Evolutionary conservation across 2,113 vertebrate genomes (phyloP).

Genomic region (Hippocampus barbouri): DNA sequence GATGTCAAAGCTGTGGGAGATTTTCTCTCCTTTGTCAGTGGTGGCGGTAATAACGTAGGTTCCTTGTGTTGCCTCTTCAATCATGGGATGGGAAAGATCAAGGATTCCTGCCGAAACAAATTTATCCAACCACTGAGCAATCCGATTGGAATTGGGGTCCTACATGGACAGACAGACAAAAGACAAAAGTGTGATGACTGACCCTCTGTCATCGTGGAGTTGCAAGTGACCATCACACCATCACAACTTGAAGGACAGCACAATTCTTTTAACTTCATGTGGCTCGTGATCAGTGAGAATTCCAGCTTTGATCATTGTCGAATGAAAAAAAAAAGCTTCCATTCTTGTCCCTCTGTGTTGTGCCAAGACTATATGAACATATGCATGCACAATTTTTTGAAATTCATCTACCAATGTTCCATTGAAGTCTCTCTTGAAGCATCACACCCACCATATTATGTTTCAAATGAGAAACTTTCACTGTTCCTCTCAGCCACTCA

Average conservation of each 20-base stretch:
- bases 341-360: background rate
- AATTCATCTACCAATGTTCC: background rate
- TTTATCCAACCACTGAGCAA: conserved; percentile 71
- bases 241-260: background rate
- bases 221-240: background rate
- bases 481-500: background rate
- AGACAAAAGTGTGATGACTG: background rate
- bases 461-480: background rate
- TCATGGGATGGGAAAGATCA: conserved; percentile 61
- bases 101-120: conserved; percentile 51
- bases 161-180: conserved; percentile 26
- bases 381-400: background rate
- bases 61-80: conserved; percentile 59
- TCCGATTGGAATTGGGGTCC: conserved; percentile 68
- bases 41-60: conserved; percentile 52
- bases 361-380: background rate
- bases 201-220: background rate
- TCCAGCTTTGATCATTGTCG: background rate
- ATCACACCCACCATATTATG: background rate
- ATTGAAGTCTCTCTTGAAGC: background rate
- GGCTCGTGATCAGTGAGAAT: background rate
- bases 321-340: background rate
- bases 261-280: background rate
- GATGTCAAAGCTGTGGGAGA: conserved; percentile 58
- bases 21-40: conserved; percentile 40